Base-by-base conservation (phyloP, 2,888 invertebrate species). In the Pandemis heparana region DNA sequence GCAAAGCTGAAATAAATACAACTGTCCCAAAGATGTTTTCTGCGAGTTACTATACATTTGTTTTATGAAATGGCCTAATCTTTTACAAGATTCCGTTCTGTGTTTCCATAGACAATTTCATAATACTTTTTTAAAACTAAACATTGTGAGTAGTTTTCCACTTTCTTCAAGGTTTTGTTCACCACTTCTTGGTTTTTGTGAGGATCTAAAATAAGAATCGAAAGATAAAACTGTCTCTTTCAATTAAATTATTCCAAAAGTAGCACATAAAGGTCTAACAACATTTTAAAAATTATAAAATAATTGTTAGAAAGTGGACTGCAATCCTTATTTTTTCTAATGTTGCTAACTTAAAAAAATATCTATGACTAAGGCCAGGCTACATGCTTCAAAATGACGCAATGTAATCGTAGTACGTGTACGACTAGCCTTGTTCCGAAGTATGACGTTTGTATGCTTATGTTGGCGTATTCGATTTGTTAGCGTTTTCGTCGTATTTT, bases 31-130 rank as follows among this genome's bases (percentile, higher is more conserved):
- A 91, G 91, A 93, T 93, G 92, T 92, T 94, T 94, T 94, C 93
- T 94, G 94, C 93, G 92, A 94, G 94, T 92, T 92, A 94, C 94
- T 94, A 94, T 94, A 94, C 94, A 94, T 94, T 94, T 94, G 94
- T 94, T 94, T 93, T 94, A 94, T 94, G 94, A 94, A 94, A 94
- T 94, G 94, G 94, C 94, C 94, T 94, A 94, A 93, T 94, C 94
- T 94, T 92, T 94, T 94, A 93, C 94, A 94, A 94, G 94, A 94
- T 94, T 94, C 93, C 92, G 92, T 94, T 94, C 94, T 93, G 92
- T 92, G 89, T 87, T 92, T 89, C 90, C 94, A 94, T 94, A 94
- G 94, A 94, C 94, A 94, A 92, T 80, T 81, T 83, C 79, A 77
- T 83, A 61, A 80, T 87, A 88, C 85, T 91, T 93, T 92, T 93